These are phyloP conservation scores for Threskiornis aethiopicus DNA, from an alignment of 2,797 vertebrate genomes.

Conservation along the genomic window DNA sequence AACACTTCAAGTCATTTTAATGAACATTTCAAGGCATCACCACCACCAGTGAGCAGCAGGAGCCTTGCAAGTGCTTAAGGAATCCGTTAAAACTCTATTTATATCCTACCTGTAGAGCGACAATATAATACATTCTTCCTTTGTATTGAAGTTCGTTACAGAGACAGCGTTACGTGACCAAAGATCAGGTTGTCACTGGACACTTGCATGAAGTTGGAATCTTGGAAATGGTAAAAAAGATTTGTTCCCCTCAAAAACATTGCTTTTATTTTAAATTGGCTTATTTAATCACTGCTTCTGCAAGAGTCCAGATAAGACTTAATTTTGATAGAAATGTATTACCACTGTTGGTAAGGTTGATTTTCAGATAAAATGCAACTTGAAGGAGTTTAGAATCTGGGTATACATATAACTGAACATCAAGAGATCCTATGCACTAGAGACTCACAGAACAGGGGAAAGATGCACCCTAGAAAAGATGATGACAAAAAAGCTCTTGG, in stretches of 20 bases:
- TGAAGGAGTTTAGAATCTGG: background rate
- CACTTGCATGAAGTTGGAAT: background rate
- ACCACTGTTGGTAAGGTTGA: background rate
- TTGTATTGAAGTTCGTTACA: background rate
- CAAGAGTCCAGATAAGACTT: background rate
- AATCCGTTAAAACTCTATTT: constrained; percentile 44
- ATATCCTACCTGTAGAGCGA: constrained; percentile 19
- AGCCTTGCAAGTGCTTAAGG: background rate
- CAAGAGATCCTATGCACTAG: background rate
- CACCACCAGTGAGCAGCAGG: constrained; percentile 27
- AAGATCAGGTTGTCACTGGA: background rate
- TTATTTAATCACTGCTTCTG: background rate
- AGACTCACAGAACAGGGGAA: background rate
- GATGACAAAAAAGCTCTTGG: background rate
- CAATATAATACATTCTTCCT: constrained; percentile 3
- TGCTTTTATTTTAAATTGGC: background rate
- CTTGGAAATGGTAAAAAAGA: background rate
- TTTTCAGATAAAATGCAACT: background rate
- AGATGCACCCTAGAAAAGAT: background rate
- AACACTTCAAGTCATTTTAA: constrained; percentile 44
- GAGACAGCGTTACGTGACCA: background rate
- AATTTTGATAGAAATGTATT: background rate
- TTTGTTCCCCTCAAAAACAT: background rate
- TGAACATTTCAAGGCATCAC: constrained; percentile 45
- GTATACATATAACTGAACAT: background rate